Base-by-base conservation (phyloP, 2,797 vertebrate species). In the Scarus forsteni region DNA sequence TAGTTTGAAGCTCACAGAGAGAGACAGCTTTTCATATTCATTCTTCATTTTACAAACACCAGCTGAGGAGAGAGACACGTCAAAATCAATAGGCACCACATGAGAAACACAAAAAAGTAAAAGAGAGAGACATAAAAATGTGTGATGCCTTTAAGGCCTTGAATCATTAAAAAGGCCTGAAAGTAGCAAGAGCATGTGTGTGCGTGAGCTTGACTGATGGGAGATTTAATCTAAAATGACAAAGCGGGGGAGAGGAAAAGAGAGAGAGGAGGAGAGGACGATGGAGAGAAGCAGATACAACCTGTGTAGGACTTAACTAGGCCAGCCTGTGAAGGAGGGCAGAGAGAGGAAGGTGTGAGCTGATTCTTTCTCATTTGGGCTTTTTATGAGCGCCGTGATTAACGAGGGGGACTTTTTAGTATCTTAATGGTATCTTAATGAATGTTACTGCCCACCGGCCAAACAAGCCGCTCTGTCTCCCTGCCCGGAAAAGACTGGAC, bases 351-450 rank as follows among this genome's bases (percentile, higher is more conserved):
- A 84, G 72, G 79, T 80, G 80, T 76, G 72, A 53, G 66, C 77
- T 12, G 59, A 38, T 15, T 68, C 63, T 83, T 61, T 83, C 43
- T 77, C 79, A 63, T 85, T 81, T 71, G 69, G 75, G 75, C n/a
- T 81, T 91, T 91, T 90, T 87, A 85, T 82, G 83, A 87, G 80
- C 44, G 49, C 55, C 76, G 82, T 90, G 90, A 93, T 91, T 90
- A 92, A 93, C 49, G 79, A 82, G 79, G 61, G 58, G 62, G 75
- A 81, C 75, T 86, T 75, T 86, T 90, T 71, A 71, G 81, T 88
- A 90, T 90, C 91, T 92, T 93, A 91, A 94, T 93, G 66, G 83
- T 81, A 91, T 90, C 89, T 91, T 94, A 93, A 94, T 92, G 90
- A 92, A 92, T 83, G 76, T 77, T 80, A 66, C 78, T 81, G 79